These are phyloP conservation scores for Pantala flavescens DNA, from an alignment of 1,140 invertebrate genomes.

Conservation along the genomic window DNA sequence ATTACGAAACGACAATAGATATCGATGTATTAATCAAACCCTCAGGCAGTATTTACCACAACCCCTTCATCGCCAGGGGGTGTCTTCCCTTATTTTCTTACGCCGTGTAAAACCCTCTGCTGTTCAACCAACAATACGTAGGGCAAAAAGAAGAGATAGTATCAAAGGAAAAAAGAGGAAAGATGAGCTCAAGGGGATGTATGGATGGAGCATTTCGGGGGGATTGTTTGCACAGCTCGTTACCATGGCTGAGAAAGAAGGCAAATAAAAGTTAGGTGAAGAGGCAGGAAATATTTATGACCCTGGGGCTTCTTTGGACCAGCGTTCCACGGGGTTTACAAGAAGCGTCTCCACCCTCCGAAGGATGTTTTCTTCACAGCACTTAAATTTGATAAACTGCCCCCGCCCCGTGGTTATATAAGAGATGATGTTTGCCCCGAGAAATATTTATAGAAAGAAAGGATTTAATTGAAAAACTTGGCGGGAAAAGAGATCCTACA, in stretches of 20 bases:
- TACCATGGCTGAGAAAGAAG: neutral
- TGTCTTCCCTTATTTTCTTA: too few species aligned
- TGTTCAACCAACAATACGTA: too few species aligned
- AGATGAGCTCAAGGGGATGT: too few species aligned
- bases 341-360: neutral
- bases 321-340: neutral
- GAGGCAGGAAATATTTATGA: conserved; percentile 9
- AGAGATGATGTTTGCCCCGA: neutral
- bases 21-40: too few species aligned
- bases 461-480: neutral
- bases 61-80: too few species aligned
- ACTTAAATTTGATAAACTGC: neutral
- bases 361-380: neutral
- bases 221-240: neutral
- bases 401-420: neutral
- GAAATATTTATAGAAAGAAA: neutral
- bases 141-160: too few species aligned
- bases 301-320: neutral
- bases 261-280: neutral
- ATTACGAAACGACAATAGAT: too few species aligned
- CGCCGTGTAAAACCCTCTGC: too few species aligned
- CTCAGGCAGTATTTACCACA: too few species aligned
- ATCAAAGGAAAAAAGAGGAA: too few species aligned
- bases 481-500: neutral
- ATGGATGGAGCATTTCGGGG: neutral